Conservation (phyloP, 2,888 invertebrate species). For the Sthenelais limicola region DNA sequence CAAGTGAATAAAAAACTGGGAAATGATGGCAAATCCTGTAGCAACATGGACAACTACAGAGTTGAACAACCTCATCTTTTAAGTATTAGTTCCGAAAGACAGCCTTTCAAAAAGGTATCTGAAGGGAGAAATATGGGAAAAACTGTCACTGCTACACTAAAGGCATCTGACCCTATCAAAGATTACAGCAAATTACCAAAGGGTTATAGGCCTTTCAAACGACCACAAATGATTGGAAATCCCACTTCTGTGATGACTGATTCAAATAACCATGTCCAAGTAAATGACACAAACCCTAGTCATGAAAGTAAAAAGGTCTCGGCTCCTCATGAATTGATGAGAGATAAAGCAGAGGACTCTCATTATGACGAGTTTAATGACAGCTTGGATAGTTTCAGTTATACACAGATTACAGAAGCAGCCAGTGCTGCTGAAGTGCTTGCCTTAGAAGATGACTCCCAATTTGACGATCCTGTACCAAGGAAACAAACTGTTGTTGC, state of each 20-base stretch:
- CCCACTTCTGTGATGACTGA: too few relatives aligned
- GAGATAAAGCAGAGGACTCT: neutral
- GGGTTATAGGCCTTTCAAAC: conserved; percentile 27
- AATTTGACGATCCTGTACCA: too few relatives aligned
- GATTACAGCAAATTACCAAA: conserved; percentile 36
- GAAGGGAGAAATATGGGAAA: neutral
- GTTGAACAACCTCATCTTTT: too few relatives aligned
- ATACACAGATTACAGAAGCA: conserved; percentile 26
- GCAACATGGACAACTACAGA: neutral
- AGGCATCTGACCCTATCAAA: neutral
- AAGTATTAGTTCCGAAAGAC: too few relatives aligned
- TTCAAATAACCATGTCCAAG: neutral
- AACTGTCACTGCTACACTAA: too few relatives aligned
- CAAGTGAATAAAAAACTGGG: neutral
- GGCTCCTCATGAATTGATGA: neutral
- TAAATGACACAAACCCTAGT: neutral
- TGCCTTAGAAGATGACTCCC: conserved; percentile 4
- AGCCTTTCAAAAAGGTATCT: conserved; percentile 9
- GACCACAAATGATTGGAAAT: conserved; percentile 6
- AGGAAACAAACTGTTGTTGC: too few relatives aligned
- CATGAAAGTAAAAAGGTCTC: neutral
- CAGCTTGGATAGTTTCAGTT: conserved; percentile 14
- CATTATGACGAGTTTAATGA: conserved; percentile 7
- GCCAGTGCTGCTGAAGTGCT: conserved; percentile 16
- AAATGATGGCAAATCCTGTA: neutral